A percentile compares a stretch with the other conserved stretches of the same genome.
These are phyloP conservation scores for Copsychus sechellarum DNA, from an alignment of 2,113 vertebrate species.

Conservation along the genomic window DNA sequence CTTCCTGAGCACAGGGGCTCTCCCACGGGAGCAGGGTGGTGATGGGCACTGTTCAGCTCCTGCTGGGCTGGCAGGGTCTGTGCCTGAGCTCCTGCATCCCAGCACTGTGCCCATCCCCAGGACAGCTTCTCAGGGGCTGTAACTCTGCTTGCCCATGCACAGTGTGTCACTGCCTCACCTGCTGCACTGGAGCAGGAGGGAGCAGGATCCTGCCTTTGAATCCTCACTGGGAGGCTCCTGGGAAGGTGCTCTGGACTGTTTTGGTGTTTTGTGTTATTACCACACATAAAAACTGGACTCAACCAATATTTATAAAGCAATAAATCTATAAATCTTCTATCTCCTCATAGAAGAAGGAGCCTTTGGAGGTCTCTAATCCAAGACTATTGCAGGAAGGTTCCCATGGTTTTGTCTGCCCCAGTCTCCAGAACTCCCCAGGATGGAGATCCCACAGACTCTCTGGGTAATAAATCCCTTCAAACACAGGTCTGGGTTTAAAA, in stretches of 20 bases:
- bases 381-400: not conserved
- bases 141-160: not conserved
- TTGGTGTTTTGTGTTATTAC: not conserved
- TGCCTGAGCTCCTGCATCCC: not conserved
- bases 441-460: not conserved
- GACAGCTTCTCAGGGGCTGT: not conserved
- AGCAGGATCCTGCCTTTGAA: not conserved
- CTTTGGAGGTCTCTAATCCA: not conserved
- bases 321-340: not conserved
- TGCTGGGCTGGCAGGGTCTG: not conserved
- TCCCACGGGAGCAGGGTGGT: not conserved
- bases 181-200: not conserved
- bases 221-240: fast-evolving
- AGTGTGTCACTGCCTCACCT: not conserved
- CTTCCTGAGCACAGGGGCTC: not conserved
- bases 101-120: not conserved
- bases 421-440: not conserved
- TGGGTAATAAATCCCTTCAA: not conserved
- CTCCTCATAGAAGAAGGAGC: not conserved
- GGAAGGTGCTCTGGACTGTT: not conserved
- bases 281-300: not conserved
- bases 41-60: not conserved
- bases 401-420: not conserved
- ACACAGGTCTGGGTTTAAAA: not conserved
- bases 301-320: not conserved